These are phyloP conservation scores for Fundulus diaphanus DNA, from an alignment of 2,797 vertebrate species.

Conservation along the genomic window DNA sequence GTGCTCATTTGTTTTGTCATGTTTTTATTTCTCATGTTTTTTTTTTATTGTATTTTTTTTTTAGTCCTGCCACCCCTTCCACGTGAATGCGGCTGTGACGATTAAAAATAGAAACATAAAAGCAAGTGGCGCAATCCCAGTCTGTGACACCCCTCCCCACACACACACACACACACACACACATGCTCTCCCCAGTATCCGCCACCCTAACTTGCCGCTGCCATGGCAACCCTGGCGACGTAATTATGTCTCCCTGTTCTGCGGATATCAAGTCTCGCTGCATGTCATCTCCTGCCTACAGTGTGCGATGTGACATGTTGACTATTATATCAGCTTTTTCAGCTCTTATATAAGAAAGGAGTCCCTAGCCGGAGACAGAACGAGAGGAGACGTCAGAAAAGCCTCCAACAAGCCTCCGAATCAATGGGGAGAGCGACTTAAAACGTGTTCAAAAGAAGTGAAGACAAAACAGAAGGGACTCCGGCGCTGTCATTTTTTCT, in stretches of 20 bases:
- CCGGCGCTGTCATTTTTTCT: constrained; percentile 55
- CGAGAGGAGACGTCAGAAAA: constrained; percentile 54
- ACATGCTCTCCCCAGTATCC: constrained; percentile 75
- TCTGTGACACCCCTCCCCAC: constrained; percentile 79
- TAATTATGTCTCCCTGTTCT: constrained; percentile 83
- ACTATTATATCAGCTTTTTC: constrained; percentile 77
- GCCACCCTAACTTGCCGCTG: constrained; percentile 82
- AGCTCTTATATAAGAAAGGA: constrained; percentile 78
- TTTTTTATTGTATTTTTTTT: too few relatives aligned
- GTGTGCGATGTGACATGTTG: constrained; percentile 75
- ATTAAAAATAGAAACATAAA: constrained; percentile 88
- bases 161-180: neutral
- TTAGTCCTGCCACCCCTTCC: constrained; percentile 74
- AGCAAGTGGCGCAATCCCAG: constrained; percentile 86
- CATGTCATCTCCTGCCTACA: constrained; percentile 80
- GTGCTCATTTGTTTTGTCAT: constrained; percentile 66
- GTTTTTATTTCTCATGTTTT: too few relatives aligned
- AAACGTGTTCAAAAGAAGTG: constrained; percentile 65
- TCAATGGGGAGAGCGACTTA: constrained; percentile 34
- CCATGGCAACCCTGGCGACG: constrained; percentile 85
- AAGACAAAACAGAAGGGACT: constrained; percentile 64
- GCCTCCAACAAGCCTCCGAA: constrained; percentile 28
- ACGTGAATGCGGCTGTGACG: constrained; percentile 75
- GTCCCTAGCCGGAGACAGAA: constrained; percentile 66
- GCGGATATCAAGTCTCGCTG: constrained; percentile 80